Evolutionary conservation across 1,140 invertebrate species (phyloP), one percentile per base, ranked within the genome.

Genomic region (Drosophila punjabiensis): DNA sequence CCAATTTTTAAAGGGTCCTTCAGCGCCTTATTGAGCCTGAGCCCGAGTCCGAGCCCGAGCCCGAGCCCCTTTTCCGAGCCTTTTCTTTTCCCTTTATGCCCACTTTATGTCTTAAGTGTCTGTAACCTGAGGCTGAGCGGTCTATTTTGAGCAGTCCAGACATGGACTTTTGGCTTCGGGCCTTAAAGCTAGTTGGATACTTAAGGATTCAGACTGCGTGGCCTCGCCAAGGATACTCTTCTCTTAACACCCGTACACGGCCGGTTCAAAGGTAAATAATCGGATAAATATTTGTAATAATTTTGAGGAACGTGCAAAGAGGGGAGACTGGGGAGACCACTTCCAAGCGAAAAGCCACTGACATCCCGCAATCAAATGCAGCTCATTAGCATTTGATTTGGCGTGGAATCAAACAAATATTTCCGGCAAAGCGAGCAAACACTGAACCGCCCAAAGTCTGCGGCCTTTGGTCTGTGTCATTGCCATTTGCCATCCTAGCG

Each of bases 251-350:
- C 53, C 33, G 37, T 43, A 10, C 30, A 39, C 45, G 43, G 33
- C 20, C 53, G 41, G 85, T 81, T 89, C 84, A 88, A 88, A 89
- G 84, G 84, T 89, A 88, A 88, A 88, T 66, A 88, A 84, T 88
- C 81, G 76, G 50, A 88, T 78, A 77, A 70, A 79, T 85, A 89
- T 89, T 84, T 75, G 66, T 89, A 75, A 68, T 79, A 60, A 69
- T 62, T 71, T 58, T 64, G 47, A 41, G 61, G 47, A 63, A 14
- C 47, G 14, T 9, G 33, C 10, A 7, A n/a, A 35, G 20, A 35
- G 20, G 52, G 18, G 50, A 13, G 16, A n/a, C 7, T 50, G 53
- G 41, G 18, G 63, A 68, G 62, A 30, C 66, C 64, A 70, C 69
- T 62, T 53, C 30, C 33, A 39, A 58, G 45, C 18, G 18, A 30